Percentiles rank a stretch among this genome's conserved stretches.
These are phyloP conservation scores for Leptinotarsa lineolata DNA, from an alignment of 1,140 invertebrate genomes.

Conservation along the genomic window DNA sequence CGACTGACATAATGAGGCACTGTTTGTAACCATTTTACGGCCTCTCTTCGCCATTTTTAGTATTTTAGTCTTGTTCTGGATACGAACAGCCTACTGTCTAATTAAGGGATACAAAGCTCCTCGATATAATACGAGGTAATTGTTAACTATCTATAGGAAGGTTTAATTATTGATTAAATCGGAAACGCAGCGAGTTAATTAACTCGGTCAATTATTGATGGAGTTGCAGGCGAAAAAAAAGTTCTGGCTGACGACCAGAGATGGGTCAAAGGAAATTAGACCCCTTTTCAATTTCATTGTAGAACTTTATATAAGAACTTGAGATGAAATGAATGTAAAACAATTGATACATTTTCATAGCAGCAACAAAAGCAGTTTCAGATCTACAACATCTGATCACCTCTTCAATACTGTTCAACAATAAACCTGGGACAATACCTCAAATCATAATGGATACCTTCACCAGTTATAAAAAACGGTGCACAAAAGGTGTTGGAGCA, in stretches of 20 bases:
- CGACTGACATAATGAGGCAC: slow-evolving; percentile 46
- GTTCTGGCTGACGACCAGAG: neutral
- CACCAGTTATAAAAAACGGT: too few species aligned
- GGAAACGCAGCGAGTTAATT: slow-evolving; percentile 34
- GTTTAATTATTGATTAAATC: slow-evolving; percentile 46
- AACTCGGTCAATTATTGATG: slow-evolving; percentile 27
- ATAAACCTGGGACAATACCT: too few species aligned
- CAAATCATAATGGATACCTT: too few species aligned
- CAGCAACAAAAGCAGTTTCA: too few species aligned
- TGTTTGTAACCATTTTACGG: slow-evolving; percentile 49
- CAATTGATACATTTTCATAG: too few species aligned
- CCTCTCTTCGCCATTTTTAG: slow-evolving; percentile 47
- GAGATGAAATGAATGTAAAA: too few species aligned
- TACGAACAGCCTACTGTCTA: slow-evolving; percentile 46
- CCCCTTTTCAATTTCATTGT: too few species aligned
- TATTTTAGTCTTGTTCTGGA: slow-evolving; percentile 42
- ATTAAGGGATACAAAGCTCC: slow-evolving; percentile 47
- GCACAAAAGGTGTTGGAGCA: too few species aligned
- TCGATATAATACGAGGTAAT: slow-evolving; percentile 45
- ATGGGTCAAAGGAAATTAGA: neutral
- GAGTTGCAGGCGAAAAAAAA: neutral
- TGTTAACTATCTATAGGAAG: slow-evolving; percentile 45
- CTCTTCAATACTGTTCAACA: too few species aligned
- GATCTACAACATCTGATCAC: too few species aligned
- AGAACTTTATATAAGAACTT: too few species aligned